A percentile compares a stretch with the other conserved stretches of the same genome.
These are phyloP conservation scores for Thaumatotibia leucotreta DNA, from an alignment of 1,140 invertebrate genomes.

Conservation along the genomic window DNA sequence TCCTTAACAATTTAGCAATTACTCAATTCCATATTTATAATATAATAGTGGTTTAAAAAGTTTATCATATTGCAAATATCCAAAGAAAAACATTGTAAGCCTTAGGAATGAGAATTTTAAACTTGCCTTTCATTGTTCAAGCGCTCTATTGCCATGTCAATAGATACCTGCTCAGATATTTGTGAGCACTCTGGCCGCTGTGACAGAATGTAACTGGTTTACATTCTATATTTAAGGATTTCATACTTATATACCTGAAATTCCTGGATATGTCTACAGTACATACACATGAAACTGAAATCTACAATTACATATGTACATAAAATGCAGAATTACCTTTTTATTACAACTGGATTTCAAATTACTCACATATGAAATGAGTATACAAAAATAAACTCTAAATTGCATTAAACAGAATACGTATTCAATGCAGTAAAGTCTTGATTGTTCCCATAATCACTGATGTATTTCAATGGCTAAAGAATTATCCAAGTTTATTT, in stretches of 20 bases:
- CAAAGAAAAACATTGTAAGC: neutral
- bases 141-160: no score
- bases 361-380: neutral
- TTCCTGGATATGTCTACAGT: no score
- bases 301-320: no score
- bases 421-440: neutral
- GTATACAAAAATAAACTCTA: neutral
- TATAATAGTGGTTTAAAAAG: neutral
- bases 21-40: no score
- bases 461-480: neutral
- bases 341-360: neutral
- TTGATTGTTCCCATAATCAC: neutral
- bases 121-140: no score
- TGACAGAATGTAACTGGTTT: no score
- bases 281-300: no score
- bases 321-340: neutral
- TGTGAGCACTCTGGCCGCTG: no score
- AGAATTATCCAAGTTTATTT: no score
- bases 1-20: neutral
- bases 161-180: no score
- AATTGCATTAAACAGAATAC: neutral
- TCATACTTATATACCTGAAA: no score
- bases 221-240: no score
- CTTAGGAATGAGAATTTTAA: neutral
- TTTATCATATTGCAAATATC: neutral